A percentile compares a stretch with the other conserved stretches of the same genome.
phyloP scores from a whole-genome alignment of 2,113 vertebrate genomes.

The Paradisaea rubra region DNA sequence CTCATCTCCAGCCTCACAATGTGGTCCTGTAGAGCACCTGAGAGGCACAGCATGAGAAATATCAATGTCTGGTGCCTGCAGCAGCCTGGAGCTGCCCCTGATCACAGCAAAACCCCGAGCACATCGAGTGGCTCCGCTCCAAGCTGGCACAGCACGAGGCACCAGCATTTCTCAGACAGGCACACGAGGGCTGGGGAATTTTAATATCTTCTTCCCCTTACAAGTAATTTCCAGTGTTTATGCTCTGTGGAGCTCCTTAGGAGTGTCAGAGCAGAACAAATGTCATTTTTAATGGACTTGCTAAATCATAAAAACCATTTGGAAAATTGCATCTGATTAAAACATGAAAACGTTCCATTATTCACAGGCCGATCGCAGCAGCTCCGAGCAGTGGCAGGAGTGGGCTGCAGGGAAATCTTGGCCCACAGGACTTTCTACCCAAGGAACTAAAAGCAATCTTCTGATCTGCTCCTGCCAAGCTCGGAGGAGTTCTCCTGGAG shows the following conservation, averaged over 20 bases:
- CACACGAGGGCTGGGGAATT: slow-evolving; percentile 55
- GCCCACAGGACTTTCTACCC: neutral
- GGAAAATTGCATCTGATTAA: slow-evolving; percentile 78
- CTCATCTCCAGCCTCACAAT: neutral
- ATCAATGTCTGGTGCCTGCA: neutral
- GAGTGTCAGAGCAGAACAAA: slow-evolving; percentile 79
- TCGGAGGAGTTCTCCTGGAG: neutral
- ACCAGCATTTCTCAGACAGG: slow-evolving; percentile 58
- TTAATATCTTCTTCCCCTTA: slow-evolving; percentile 72
- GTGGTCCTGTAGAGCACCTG: neutral
- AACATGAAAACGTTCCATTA: slow-evolving; percentile 69
- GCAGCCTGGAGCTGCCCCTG: slow-evolving; percentile 13
- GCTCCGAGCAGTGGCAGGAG: neutral
- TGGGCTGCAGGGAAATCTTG: neutral
- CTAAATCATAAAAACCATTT: slow-evolving; percentile 76
- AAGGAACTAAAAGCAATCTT: neutral
- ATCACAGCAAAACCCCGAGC: neutral
- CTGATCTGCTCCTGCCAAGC: neutral
- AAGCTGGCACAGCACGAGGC: slow-evolving; percentile 56
- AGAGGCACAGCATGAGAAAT: neutral
- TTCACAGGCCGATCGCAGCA: slow-evolving; percentile 52
- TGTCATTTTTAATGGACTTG: slow-evolving; percentile 80
- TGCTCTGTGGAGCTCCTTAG: slow-evolving; percentile 71
- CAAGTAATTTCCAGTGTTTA: slow-evolving; percentile 77
- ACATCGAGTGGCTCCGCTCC: slow-evolving; percentile 20